A percentile compares a stretch with the other conserved stretches of the same genome.
phyloP scores from a whole-genome alignment of 1,140 invertebrate genomes.

The Macrocentrus cingulum region DNA sequence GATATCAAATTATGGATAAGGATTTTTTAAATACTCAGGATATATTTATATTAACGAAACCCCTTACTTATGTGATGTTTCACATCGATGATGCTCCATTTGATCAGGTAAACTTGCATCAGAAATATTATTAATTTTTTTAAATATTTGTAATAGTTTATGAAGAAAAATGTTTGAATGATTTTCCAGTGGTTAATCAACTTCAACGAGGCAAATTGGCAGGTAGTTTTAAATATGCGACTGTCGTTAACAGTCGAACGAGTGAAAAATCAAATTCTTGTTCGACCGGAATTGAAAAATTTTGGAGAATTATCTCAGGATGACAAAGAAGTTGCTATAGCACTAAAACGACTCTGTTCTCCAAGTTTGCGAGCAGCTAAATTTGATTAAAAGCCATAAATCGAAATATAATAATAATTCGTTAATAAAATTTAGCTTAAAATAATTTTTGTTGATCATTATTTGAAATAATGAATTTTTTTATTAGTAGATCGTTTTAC shows the following conservation, averaged over 20 bases:
- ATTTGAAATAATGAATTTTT: too few species aligned
- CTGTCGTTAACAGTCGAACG: conserved; percentile 33
- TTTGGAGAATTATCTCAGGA: conserved; percentile 31
- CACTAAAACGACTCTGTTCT: conserved; percentile 37
- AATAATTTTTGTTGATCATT: too few species aligned
- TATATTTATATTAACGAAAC: conserved; percentile 59
- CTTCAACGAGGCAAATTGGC: conserved; percentile 40
- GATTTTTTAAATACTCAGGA: conserved; percentile 49
- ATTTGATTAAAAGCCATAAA: conserved; percentile 28
- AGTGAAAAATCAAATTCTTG: conserved; percentile 35
- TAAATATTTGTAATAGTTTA: too few species aligned
- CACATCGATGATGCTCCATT: conserved; percentile 71
- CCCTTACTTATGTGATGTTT: conserved; percentile 73
- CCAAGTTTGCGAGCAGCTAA: conserved; percentile 20
- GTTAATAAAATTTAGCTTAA: too few species aligned
- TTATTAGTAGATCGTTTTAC: too few species aligned
- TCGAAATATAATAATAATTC: too few species aligned
- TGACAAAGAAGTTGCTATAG: conserved; percentile 36
- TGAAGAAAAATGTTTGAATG: background rate
- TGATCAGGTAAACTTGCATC: conserved; percentile 67
- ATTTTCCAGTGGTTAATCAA: conserved; percentile 36
- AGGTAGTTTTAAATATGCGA: conserved; percentile 35
- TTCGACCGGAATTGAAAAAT: conserved; percentile 42
- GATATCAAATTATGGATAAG: conserved; percentile 41
- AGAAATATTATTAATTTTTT: too few species aligned